Percentiles rank a stretch among this genome's conserved stretches.
Evolutionary conservation across 2,797 vertebrate species (phyloP).

Genomic region (Lutjanus argentimaculatus): DNA sequence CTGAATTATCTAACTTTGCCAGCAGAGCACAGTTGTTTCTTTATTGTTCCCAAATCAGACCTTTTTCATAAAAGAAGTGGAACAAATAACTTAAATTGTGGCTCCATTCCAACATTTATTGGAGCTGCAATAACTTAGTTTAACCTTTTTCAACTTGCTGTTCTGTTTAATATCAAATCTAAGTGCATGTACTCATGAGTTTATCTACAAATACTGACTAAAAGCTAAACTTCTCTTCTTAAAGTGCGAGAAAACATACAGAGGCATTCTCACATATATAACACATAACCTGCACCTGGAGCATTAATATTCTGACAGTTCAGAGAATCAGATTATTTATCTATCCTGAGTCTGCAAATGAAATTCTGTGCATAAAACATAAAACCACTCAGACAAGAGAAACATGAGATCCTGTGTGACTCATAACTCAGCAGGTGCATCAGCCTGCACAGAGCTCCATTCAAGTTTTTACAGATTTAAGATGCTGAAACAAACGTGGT

Average conservation of each 20-base stretch:
- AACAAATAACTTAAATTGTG: background rate
- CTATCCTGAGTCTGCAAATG: background rate
- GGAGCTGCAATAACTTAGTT: background rate
- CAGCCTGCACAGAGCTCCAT: conserved; percentile 9
- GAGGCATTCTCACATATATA: too few relatives aligned
- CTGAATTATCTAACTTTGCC: background rate
- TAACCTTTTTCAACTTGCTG: background rate
- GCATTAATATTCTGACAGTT: background rate
- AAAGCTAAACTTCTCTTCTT: background rate
- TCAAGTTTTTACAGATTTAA: conserved; percentile 31
- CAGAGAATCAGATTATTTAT: background rate
- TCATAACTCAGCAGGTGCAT: background rate
- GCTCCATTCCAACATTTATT: background rate
- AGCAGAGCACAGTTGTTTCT: background rate
- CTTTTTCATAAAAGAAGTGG: background rate
- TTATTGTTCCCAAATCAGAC: background rate
- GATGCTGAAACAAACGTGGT: background rate
- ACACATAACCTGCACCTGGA: background rate
- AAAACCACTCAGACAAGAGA: background rate
- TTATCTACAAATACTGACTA: background rate
- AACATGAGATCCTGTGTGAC: background rate
- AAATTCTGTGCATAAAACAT: background rate
- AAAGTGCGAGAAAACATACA: background rate
- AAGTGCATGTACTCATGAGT: background rate
- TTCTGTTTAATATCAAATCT: background rate